Evolutionary conservation across 2,888 invertebrate species (phyloP), one percentile per base, ranked within the genome.

Genomic region (Ormyrus pomaceus): DNA sequence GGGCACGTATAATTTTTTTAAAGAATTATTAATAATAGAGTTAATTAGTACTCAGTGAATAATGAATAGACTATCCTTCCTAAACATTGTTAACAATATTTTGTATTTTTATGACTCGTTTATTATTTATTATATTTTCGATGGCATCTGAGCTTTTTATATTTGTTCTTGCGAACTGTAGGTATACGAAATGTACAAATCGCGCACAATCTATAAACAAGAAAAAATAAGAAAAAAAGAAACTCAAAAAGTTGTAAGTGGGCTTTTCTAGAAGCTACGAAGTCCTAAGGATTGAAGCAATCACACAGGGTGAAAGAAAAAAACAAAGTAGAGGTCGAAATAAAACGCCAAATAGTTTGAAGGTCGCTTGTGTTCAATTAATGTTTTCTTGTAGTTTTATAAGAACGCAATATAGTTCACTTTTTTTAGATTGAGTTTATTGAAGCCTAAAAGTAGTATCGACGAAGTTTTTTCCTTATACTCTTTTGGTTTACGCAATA

Each of bases 321-420:
- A 61, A 48, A 69, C 9, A 69, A 65, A 48, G 45, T 70, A 64
- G 59, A 80, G 72, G 64, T 81, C 58, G 61, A 69, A 10, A 58
- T 61, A 19, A 77, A 68, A 82, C 53, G 74, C 79, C 82, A 82
- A 82, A 80, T 79, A 82, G 61, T 71, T 79, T 61, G 56, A 11
- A 80, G 34, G 70, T 80, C 53, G 68, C n/a, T 81, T 77, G 77
- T 80, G 79, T 77, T 82, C 79, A 82, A 61, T 19, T 9, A 66
- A 55, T 74, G 48, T 78, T 78, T 68, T 75, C 68, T 53, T 6
- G 11, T 70, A 65, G 51, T 75, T 59, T 59, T 79, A 5, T 72
- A 77, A 77, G 53, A 61, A 75, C 8, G 7, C 9, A 48, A 53
- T 51, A 6, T 46, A 59, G 59, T 65, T 55, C 13, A 9, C n/a